Conservation (phyloP, 2,888 invertebrate species). For the Neria commutata region DNA sequence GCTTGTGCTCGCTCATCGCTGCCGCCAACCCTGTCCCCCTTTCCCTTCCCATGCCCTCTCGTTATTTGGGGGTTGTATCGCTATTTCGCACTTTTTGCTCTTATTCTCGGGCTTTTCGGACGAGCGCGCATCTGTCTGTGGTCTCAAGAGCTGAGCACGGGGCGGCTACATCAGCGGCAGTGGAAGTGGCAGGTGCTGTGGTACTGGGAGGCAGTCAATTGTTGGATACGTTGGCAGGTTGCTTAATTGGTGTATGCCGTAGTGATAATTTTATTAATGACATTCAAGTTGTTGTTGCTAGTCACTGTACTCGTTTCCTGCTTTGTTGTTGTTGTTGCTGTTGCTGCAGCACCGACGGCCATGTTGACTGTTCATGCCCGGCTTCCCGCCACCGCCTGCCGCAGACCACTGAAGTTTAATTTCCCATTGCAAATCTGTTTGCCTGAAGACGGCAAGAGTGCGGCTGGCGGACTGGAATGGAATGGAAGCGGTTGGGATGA, state of each 20-base stretch:
- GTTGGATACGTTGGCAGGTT: slow-evolving; percentile 57
- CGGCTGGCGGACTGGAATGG: neutral
- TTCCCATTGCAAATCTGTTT: too few species aligned
- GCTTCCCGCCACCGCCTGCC: neutral
- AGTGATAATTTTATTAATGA: slow-evolving; percentile 62
- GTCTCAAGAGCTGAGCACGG: neutral
- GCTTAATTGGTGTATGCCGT: slow-evolving; percentile 58
- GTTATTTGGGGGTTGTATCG: neutral
- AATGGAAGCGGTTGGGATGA: neutral
- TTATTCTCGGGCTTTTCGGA: too few species aligned
- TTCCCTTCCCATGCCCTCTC: neutral
- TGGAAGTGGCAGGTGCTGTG: slow-evolving; percentile 14
- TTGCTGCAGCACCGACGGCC: slow-evolving; percentile 13
- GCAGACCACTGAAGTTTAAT: too few species aligned
- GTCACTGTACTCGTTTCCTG: too few species aligned
- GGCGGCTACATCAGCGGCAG: slow-evolving; percentile 16
- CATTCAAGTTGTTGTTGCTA: slow-evolving; percentile 46
- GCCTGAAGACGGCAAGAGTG: neutral
- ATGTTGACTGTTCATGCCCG: neutral
- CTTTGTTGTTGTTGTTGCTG: slow-evolving; percentile 22
- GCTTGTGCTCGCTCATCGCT: neutral
- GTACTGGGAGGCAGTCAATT: slow-evolving; percentile 40
- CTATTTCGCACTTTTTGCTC: neutral
- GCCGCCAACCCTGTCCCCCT: neutral
- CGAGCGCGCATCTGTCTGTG: neutral